Base-by-base conservation (phyloP, 2,888 invertebrate species). In the Norana najaformis region DNA sequence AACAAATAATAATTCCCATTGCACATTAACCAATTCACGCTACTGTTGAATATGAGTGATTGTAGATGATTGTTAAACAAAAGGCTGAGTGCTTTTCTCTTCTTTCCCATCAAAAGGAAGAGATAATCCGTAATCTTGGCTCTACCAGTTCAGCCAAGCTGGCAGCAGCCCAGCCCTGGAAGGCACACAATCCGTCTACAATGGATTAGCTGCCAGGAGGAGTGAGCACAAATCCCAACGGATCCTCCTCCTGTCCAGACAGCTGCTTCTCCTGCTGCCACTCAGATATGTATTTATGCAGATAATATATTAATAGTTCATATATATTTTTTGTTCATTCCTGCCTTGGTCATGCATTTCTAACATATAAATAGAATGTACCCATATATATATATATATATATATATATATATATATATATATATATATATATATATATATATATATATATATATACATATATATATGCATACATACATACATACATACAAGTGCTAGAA, bases 151-250 rank as follows among this genome's bases (percentile, higher is more conserved):
- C 69, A 69, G 69, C n/a, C 69, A n/a, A n/a, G 69, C 69, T 69
- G 69, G 69, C 69, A 69, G 69, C n/a, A 30, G 69, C n/a, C 69
- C 8, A 69, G n/a, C 69, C 69, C 69, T 30, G 69, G 69, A 69
- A 69, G 69, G 69, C 69, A 69, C 30, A 69, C 69, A 69, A 69
- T 69, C 69, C 69, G 69, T 30, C 30, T 69, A 69, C 69, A 69
- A 69, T 69, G 69, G 69, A 69, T 69, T 69, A 69, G 69, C 69
- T 69, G 69, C 69, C 69, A 69, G n/a, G 30, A 69, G 69, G 69
- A 69, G 69, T 8, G 69, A 69, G 69, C 69, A 69, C 30, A 69
- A 69, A 69, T 69, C 69, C 69, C 30, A 69, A 30, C 69, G n/a
- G 69, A 69, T 69, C 69, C 23, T 4, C 47, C 20, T 47, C 47